Conservation (phyloP, 1,140 invertebrate species). For the Leptestheria dahalacensis region DNA sequence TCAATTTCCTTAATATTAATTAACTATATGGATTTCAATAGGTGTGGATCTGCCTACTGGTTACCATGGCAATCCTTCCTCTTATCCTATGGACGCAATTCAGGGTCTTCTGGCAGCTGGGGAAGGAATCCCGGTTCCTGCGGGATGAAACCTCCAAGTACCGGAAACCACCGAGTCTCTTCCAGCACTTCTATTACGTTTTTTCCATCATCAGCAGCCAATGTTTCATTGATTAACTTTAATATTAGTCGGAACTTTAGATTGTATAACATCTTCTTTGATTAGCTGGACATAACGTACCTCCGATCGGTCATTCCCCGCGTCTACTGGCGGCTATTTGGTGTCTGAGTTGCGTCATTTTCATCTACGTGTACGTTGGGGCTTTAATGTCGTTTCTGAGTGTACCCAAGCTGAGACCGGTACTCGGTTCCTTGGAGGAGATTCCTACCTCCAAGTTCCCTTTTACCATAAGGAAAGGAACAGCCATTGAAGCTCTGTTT, state of each 20-base stretch:
- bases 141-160: not conserved
- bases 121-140: constrained; percentile 10
- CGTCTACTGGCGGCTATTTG: constrained; percentile 24
- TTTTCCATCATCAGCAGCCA: constrained; percentile 11
- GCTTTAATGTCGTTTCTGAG: constrained; percentile 23
- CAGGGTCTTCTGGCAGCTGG: constrained; percentile 7
- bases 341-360: constrained; percentile 22
- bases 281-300: constrained; percentile 11
- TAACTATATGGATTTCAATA: not conserved
- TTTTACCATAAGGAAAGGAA: constrained; percentile 21
- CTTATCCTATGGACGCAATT: constrained; percentile 15
- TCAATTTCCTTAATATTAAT: constrained; percentile 5
- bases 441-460: constrained; percentile 19
- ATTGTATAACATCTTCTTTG: not conserved
- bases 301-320: constrained; percentile 12
- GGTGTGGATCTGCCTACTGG: constrained; percentile 17
- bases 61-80: constrained; percentile 8
- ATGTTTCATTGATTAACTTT: constrained; percentile 2
- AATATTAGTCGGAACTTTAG: not conserved
- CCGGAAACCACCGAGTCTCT: constrained; percentile 4
- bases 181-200: not conserved
- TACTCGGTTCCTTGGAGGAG: constrained; percentile 18
- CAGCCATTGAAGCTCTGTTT: constrained; percentile 21
- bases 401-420: constrained; percentile 20
- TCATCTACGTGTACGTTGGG: constrained; percentile 25